Base-by-base conservation (phyloP, 2,113 vertebrate species). In the Albula goreensis region DNA sequence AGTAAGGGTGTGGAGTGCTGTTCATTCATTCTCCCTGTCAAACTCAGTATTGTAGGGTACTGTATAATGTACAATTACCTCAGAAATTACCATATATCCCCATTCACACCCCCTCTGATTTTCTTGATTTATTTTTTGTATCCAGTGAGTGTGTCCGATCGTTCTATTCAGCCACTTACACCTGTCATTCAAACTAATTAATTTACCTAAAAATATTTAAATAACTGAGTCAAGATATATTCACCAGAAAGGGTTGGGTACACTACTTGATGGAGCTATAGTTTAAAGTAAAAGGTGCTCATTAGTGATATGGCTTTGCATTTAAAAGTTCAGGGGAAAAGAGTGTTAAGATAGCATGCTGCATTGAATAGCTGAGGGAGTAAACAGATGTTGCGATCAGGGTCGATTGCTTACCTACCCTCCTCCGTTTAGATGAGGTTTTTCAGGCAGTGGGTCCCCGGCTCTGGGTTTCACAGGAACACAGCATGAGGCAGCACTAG, bases 391-490 rank as follows among this genome's bases (percentile, higher is more conserved):
- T n/a, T 74, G n/a, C 31, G n/a, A n/a, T 74, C 70, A 74, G 22
- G 70, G 70, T 74, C 70, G 70, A 74, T 74, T 74, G 70, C 70
- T 10, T 31, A 74, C n/a, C 70, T 74, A 74, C 70, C 70, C n/a
- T 74, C 22, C 70, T n/a, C 70, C n/a, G 19, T 74, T 74, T 31
- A 74, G 70, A 9, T n/a, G 7, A 66, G n/a, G 70, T 10, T 74
- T 74, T 8, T 74, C 5, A 74, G 70, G 22, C 70, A 31, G 70
- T 10, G 70, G n/a, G 8, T 74, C 70, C 70, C 70, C 5, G 25
- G 25, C 70, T 2, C n/a, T 22, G n/a, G 70, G 70, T 74, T n/a
- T 74, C 22, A 74, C 25, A 25, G 25, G 9, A 31, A 9, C 70
- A 10, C 5, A 74, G 70, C 70, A 31, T 8, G n/a, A 74, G 70